Conservation (phyloP, 2,797 vertebrate species). For the Tarsius wallacei region DNA sequence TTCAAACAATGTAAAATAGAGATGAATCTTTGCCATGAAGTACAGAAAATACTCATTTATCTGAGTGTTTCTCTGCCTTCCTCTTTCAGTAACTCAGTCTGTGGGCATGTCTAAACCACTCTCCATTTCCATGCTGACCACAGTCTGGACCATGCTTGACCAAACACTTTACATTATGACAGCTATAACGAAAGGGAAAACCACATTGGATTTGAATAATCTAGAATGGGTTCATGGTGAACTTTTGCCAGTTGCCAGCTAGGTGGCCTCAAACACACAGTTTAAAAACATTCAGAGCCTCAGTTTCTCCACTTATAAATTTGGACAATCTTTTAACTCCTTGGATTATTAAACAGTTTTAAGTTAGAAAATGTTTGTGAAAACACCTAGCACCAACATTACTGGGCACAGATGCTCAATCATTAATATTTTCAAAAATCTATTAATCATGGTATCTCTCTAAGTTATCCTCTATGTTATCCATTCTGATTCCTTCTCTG, state of each 20-base stretch:
- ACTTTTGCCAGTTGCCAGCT: neutral
- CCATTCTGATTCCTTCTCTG: neutral
- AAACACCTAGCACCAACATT: slow-evolving; percentile 27
- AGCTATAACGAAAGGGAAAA: neutral
- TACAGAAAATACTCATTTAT: neutral
- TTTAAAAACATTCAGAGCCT: slow-evolving; percentile 14
- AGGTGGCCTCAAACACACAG: neutral
- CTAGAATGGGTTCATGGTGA: neutral
- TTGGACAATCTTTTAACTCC: neutral
- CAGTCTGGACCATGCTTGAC: neutral
- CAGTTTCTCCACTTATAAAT: neutral
- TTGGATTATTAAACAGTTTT: neutral
- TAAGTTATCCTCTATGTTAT: neutral
- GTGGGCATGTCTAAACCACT: neutral
- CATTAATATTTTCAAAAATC: slow-evolving; percentile 49
- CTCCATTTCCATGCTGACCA: neutral
- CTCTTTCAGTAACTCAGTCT: neutral
- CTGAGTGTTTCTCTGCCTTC: neutral
- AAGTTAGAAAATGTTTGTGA: slow-evolving; percentile 1
- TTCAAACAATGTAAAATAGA: slow-evolving; percentile 54
- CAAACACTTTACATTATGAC: neutral
- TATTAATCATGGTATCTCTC: neutral
- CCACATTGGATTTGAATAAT: neutral
- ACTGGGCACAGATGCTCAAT: neutral
- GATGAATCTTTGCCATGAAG: neutral